phyloP scores from a whole-genome alignment of 2,113 vertebrate species.

The Fukomys damarensis region DNA sequence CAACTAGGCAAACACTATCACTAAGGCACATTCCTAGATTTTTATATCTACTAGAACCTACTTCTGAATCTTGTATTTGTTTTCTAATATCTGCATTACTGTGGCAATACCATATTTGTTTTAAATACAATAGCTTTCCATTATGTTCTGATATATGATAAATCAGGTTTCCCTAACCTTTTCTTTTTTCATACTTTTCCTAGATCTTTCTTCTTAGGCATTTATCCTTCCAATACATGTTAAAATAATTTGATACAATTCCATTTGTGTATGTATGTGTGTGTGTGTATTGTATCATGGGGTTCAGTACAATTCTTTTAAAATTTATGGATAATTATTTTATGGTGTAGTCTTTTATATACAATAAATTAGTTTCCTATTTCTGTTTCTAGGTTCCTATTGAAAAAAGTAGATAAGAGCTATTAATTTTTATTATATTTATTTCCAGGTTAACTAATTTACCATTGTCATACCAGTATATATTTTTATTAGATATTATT shows the following conservation, averaged over 20 bases:
- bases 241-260: constrained; percentile 23
- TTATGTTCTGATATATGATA: not conserved
- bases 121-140: not conserved
- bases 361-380: not conserved
- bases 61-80: not conserved
- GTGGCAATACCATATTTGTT: not conserved
- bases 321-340: not conserved
- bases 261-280: not conserved
- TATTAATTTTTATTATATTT: constrained; percentile 19
- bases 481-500: not conserved
- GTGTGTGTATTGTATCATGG: not conserved
- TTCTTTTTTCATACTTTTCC: not conserved
- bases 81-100: not conserved
- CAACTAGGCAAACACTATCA: not conserved
- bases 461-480: not conserved
- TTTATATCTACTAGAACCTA: not conserved
- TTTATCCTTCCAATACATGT: not conserved
- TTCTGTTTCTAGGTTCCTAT: not conserved
- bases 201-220: not conserved
- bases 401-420: not conserved
- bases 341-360: not conserved
- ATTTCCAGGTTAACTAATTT: not conserved
- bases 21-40: not conserved
- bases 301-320: not conserved
- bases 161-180: not conserved